Percentiles rank a stretch among this genome's conserved stretches.
These are phyloP conservation scores for Psittacula cyanocephala DNA, from an alignment of 2,113 vertebrate genomes.

Conservation along the genomic window DNA sequence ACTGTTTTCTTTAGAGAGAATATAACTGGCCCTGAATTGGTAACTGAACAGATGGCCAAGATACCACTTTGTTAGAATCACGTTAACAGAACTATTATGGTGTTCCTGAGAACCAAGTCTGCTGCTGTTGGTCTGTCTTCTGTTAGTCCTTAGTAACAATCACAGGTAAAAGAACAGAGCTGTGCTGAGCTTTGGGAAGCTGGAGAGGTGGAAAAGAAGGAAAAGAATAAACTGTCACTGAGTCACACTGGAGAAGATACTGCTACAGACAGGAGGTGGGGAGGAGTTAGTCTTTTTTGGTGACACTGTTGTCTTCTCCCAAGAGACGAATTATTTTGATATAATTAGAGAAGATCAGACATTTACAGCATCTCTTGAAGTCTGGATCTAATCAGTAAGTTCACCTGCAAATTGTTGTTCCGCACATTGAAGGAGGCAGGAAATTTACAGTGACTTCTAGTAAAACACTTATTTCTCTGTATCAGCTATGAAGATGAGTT, in stretches of 20 bases:
- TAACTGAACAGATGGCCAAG: background rate
- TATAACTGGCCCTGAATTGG: background rate
- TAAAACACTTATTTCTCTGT: background rate
- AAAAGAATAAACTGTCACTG: background rate
- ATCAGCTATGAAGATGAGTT: background rate
- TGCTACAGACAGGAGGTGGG: background rate
- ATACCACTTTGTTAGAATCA: background rate
- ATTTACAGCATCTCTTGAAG: background rate
- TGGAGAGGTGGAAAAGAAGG: background rate
- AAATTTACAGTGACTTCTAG: background rate
- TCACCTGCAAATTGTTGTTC: background rate
- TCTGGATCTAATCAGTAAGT: background rate
- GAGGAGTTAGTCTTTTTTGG: background rate
- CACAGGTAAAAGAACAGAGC: background rate
- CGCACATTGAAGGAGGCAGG: background rate
- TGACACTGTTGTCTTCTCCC: background rate
- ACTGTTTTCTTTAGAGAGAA: background rate
- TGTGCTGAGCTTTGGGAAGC: background rate
- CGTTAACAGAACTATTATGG: background rate
- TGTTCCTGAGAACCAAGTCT: background rate
- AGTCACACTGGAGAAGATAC: background rate
- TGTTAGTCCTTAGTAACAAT: background rate
- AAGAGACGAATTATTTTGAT: background rate
- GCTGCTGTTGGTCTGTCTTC: background rate
- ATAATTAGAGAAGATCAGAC: background rate